Conservation (phyloP, 2,888 invertebrate genomes). For the Acanthosepion pharaonis region DNA sequence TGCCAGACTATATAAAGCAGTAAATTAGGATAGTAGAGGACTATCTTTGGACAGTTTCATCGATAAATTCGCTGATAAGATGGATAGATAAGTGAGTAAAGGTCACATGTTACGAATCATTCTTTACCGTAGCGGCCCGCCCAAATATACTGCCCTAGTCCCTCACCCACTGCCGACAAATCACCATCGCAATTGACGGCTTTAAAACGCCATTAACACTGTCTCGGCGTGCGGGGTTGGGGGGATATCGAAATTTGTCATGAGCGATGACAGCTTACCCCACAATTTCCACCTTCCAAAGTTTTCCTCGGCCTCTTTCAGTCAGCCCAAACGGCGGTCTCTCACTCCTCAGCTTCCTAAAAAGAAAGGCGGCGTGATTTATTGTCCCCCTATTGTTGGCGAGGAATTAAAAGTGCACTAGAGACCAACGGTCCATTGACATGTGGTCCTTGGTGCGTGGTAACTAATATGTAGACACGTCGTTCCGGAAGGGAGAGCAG, state of each 20-base stretch:
- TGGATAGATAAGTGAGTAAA: constrained; percentile 17
- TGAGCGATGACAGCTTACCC: constrained; percentile 13
- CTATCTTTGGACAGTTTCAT: not conserved
- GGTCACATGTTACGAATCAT: not conserved
- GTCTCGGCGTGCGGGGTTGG: not conserved
- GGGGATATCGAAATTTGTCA: not conserved
- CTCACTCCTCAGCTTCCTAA: not conserved
- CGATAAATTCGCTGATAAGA: not conserved
- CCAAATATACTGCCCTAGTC: not conserved
- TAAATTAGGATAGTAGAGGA: not conserved
- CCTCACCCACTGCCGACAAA: not conserved
- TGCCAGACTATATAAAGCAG: not conserved
- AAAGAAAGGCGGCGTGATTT: not conserved
- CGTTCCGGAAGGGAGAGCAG: constrained; percentile 21
- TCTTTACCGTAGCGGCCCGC: not conserved
- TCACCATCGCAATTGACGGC: not conserved
- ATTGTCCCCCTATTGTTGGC: not conserved
- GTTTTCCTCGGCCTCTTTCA: not conserved
- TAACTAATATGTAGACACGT: not conserved
- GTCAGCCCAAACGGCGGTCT: not conserved
- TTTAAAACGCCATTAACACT: constrained; percentile 1
- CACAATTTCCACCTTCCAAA: not conserved
- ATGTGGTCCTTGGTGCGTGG: constrained; percentile 14
- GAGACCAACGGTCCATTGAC: not conserved
- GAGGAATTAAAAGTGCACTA: constrained; percentile 2